Conservation (phyloP, 2,113 vertebrate genomes). For the Elaphurus davidianus region DNA sequence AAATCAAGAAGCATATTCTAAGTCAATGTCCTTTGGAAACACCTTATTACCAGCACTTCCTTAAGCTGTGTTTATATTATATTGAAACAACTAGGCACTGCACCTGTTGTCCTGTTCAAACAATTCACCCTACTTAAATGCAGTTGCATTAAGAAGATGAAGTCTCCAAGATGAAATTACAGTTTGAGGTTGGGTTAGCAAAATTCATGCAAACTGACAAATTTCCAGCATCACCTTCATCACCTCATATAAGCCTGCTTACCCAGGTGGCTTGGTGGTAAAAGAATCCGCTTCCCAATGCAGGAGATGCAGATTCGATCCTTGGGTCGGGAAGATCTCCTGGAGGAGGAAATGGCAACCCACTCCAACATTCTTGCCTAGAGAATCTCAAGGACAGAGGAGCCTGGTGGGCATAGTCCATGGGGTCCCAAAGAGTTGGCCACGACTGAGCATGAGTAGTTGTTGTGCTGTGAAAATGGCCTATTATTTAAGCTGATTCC, state of each 20-base stretch:
- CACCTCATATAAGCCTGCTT: background rate
- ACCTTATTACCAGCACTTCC: conserved; percentile 1
- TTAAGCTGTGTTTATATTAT: background rate
- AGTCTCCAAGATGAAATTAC: background rate
- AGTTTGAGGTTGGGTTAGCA: background rate
- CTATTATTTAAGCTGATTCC: background rate
- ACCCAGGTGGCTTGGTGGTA: background rate
- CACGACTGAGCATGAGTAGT: background rate
- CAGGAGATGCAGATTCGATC: background rate
- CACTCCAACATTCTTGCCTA: background rate
- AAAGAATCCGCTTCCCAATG: background rate
- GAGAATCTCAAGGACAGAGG: background rate
- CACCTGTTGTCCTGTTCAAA: background rate
- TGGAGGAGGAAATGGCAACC: background rate
- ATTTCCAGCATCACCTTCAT: background rate
- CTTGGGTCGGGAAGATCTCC: background rate
- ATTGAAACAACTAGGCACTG: background rate
- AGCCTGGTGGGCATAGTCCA: background rate
- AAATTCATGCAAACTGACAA: background rate
- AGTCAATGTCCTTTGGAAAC: background rate
- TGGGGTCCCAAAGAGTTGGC: background rate
- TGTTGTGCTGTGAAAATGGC: background rate
- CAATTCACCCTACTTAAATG: background rate
- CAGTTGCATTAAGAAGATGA: background rate
- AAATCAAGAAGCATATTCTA: background rate